A percentile compares a stretch with the other conserved stretches of the same genome.
Evolutionary conservation across 1,140 invertebrate species (phyloP).

Genomic region (Arctopsyche grandis): DNA sequence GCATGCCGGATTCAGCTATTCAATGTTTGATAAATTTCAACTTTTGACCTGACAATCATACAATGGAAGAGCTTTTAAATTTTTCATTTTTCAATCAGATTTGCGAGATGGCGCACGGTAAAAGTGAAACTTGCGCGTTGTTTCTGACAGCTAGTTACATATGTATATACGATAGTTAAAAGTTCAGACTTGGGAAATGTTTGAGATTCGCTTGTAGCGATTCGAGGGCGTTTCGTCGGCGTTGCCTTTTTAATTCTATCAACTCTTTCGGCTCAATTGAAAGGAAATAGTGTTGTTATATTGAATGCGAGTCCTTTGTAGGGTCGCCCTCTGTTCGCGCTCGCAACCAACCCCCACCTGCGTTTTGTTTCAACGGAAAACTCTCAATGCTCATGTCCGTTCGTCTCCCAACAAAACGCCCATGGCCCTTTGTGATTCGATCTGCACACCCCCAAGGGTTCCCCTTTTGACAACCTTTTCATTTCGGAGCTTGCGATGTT

Average conservation of each 20-base stretch:
- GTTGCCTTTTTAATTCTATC: conserved; percentile 11
- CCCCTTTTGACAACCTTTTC: too few relatives aligned
- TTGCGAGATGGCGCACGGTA: too few relatives aligned
- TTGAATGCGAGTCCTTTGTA: conserved; percentile 11
- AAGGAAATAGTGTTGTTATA: conserved; percentile 33
- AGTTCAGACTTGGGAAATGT: not conserved
- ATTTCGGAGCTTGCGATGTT: too few relatives aligned
- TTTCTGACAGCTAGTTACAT: too few relatives aligned
- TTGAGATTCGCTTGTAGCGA: not conserved
- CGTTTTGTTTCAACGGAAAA: conserved; percentile 1
- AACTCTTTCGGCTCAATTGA: conserved; percentile 13
- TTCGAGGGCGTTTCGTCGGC: not conserved
- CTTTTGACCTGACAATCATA: too few relatives aligned
- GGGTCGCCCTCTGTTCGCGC: not conserved
- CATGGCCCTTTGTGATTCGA: conserved; percentile 16
- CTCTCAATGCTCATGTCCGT: not conserved
- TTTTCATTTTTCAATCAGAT: too few relatives aligned
- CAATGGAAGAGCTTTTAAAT: too few relatives aligned
- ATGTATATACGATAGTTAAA: too few relatives aligned
- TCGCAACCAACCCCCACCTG: not conserved
- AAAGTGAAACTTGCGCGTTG: too few relatives aligned
- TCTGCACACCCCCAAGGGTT: too few relatives aligned
- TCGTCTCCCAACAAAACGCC: conserved; percentile 32
- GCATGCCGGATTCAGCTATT: too few relatives aligned
- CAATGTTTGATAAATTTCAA: too few relatives aligned